Evolutionary conservation across 2,113 vertebrate genomes (phyloP).

Genomic region (Raphicerus campestris): DNA sequence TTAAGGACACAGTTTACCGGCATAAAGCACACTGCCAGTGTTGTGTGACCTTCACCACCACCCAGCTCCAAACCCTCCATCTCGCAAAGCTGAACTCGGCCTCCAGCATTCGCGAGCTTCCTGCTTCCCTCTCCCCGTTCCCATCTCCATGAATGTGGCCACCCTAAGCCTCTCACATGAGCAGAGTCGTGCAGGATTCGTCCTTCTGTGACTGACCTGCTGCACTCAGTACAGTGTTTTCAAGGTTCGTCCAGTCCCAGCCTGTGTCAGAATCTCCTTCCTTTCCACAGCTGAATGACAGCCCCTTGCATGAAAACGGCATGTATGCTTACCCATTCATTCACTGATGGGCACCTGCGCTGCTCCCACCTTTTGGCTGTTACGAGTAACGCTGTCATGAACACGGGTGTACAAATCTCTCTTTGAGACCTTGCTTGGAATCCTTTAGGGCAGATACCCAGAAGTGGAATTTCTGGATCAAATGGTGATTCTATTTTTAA

Average conservation of each 20-base stretch:
- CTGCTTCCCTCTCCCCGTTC: neutral
- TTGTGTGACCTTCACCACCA: neutral
- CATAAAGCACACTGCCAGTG: neutral
- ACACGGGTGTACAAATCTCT: neutral
- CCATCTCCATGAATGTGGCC: neutral
- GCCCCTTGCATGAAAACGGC: neutral
- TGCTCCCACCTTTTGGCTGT: neutral
- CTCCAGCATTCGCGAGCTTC: accelerated
- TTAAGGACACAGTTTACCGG: accelerated
- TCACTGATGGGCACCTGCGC: neutral
- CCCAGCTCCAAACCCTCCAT: neutral
- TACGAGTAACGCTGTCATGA: neutral
- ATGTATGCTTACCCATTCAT: accelerated
- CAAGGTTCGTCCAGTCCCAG: neutral
- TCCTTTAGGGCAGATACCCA: neutral
- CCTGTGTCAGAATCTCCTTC: neutral
- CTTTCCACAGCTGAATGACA: neutral
- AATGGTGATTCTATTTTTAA: neutral
- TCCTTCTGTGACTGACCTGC: neutral
- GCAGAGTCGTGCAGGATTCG: neutral
- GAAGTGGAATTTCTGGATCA: neutral
- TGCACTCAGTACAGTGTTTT: neutral
- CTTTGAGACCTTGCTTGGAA: neutral
- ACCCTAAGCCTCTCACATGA: neutral
- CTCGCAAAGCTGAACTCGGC: neutral